A percentile compares a stretch with the other conserved stretches of the same genome.
Evolutionary conservation across 2,113 vertebrate genomes (phyloP).

Genomic region (Callaeas wilsoni): DNA sequence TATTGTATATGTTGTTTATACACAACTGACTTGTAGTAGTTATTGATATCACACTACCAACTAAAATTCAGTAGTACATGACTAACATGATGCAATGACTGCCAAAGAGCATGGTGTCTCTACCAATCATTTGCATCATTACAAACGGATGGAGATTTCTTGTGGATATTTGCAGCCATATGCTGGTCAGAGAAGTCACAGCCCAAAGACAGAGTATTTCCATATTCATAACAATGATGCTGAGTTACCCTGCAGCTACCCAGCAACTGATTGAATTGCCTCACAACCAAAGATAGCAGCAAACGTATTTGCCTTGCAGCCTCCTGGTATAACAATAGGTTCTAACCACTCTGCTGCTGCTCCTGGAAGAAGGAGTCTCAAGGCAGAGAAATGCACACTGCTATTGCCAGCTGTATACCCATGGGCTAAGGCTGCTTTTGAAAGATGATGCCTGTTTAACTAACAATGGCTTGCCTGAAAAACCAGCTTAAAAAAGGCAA

Average conservation of each 20-base stretch:
- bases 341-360: neutral
- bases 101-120: neutral
- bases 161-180: neutral
- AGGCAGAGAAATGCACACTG: neutral
- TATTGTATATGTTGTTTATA: neutral
- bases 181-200: accelerated
- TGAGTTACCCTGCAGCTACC: neutral
- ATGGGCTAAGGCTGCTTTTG: neutral
- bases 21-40: neutral
- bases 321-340: neutral
- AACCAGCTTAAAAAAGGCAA: neutral
- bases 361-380: conserved; percentile 10
- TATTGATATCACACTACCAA: neutral
- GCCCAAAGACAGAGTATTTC: neutral
- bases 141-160: neutral
- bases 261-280: neutral
- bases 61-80: neutral
- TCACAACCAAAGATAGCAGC: neutral
- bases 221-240: neutral
- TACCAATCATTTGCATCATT: neutral
- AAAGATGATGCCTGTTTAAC: neutral
- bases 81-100: neutral
- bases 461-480: neutral
- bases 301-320: neutral
- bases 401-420: neutral